Evolutionary conservation across 2,888 invertebrate genomes (phyloP).

Genomic region (Tenthredo distinguenda): DNA sequence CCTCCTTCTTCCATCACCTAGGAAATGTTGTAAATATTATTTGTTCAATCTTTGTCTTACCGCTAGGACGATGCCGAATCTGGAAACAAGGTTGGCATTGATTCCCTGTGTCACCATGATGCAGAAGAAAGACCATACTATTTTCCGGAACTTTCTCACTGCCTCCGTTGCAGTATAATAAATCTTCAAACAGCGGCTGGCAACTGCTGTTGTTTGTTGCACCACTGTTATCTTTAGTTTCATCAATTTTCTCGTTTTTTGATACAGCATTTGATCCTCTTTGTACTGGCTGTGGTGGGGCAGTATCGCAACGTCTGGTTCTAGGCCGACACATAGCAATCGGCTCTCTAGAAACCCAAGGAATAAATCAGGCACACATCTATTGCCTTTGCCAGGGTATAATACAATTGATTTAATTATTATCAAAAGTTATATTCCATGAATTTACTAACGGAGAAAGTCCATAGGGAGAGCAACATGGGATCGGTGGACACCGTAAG

Average conservation of each 20-base stretch:
- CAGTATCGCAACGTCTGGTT: constrained; percentile 50
- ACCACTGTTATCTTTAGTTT: constrained; percentile 26
- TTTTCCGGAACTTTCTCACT: constrained; percentile 53
- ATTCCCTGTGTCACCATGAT: constrained; percentile 61
- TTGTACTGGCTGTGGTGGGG: constrained; percentile 21
- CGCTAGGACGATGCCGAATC: constrained; percentile 47
- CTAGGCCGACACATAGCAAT: constrained; percentile 50
- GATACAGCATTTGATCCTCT: constrained; percentile 1
- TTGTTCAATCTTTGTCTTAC: constrained; percentile 50
- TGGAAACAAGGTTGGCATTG: constrained; percentile 55
- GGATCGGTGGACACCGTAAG: constrained; percentile 67
- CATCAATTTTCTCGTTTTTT: not conserved
- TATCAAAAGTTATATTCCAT: not conserved
- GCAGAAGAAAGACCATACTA: constrained; percentile 62
- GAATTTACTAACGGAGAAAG: constrained; percentile 54
- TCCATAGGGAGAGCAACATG: constrained; percentile 65
- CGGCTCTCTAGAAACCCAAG: constrained; percentile 52
- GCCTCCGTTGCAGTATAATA: not conserved
- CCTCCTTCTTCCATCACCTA: not conserved
- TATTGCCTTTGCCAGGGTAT: constrained; percentile 41
- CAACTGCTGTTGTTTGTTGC: not conserved
- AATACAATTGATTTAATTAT: not conserved
- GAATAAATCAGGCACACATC: not conserved
- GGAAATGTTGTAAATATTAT: not conserved
- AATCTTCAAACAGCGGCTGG: not conserved